Evolutionary conservation across 2,797 vertebrate species (phyloP), one percentile per base, ranked within the genome.

Genomic region (Acanthornis magna): DNA sequence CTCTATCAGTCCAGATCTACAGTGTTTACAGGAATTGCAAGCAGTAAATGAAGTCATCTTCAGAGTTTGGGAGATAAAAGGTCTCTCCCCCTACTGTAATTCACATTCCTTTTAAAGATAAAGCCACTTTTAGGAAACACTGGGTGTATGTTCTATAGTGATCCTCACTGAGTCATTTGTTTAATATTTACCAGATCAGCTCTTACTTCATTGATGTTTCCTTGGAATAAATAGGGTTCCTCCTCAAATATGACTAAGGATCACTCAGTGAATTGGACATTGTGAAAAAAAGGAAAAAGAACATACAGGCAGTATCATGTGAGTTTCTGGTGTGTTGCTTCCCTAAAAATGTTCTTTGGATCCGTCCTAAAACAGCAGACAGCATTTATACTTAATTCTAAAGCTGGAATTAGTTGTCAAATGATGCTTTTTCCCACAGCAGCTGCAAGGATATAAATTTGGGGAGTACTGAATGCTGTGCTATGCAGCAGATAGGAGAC

Each of bases 11-110:
- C 68, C 40, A 81, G 85, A 92, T 90, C 89, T 94, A n/a, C 13
- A 18, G 62, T 34, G 51, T 63, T 95, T 95, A 86, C 94, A 93
- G 90, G 78, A 93, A 94, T 80, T 95, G 65, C 23, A 50, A 88
- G 93, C 27, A 61, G 72, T 88, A 92, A 93, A 89, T 71, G 29
- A 93, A 96, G 76, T 95, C 10, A 81, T 83, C 89, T 81, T 77
- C 66, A 62, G 66, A 85, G 78, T 87, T 70, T 40, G 50, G 73
- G 87, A 92, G 86, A 91, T 72, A 91, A 94, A 80, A 67, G 38
- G 65, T 85, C 79, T 89, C 45, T 40, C 58, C 40, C 48, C 50
- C 15, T 63, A 40, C 43, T 68, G 25, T 38, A 68, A 90, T 61
- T 66, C 77, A 67, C 67, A 57, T 89, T 61, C 63, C 45, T 91